Evolutionary conservation across 2,797 vertebrate genomes (phyloP), one percentile per base, ranked within the genome.

Genomic region (Luscinia megarhynchos): DNA sequence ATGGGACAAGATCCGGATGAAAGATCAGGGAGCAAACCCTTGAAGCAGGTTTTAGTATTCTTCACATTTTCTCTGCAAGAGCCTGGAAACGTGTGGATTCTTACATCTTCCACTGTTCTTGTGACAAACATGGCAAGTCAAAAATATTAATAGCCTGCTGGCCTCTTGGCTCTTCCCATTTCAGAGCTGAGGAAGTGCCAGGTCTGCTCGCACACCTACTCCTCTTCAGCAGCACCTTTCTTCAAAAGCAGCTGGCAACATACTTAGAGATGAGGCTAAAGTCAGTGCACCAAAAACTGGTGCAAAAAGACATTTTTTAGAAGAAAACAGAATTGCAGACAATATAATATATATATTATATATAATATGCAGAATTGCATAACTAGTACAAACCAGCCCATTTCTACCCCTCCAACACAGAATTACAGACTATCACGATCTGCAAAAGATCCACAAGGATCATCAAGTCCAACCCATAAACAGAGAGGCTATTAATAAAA

Each of bases 11-110:
- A 64, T 36, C 34, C 58, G 12, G 4, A 10, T 36, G 59, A 50
- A 93, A 95, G 69, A 51, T 69, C 74, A 91, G 55, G 87, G 92
- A 68, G 91, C 53, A 93, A 70, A 81, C 7, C 67, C 41, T 18
- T n/a, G 84, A 73, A 87, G 88, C 38, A 67, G 30, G 27, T 94
- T 95, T 81, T 38, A 79, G 41, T 32, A 73, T 86, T 82, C 74
- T 93, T 89, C 68, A 70, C 24, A 36, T 95, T 86, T 97, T 93
- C 79, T 84, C 82, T 73, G 43, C 2, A 43, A 93, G 48, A 95
- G 93, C 77, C 84, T 41, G 89, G 84, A 87, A 80, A 59, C 45
- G 58, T 43, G 6, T 45, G 81, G 84, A 84, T 94, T 90, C 89
- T 63, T 82, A 91, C 38, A 68, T 51, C 64, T 92, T 64, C 95